phyloP scores from a whole-genome alignment of 2,113 vertebrate genomes.

The Todiramphus chloris region DNA sequence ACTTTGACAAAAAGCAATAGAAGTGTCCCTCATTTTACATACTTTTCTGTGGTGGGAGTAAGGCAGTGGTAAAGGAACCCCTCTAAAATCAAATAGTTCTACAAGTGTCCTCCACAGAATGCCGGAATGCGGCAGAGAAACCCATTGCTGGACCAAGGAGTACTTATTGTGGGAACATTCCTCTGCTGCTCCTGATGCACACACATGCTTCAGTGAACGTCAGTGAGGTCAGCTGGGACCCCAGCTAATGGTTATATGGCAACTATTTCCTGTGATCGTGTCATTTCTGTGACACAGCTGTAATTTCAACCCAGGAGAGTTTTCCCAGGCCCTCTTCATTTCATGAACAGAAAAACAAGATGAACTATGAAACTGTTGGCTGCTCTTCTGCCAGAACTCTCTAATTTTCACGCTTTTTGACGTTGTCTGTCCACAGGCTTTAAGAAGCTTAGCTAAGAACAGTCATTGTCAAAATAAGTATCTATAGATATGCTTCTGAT shows the following conservation, averaged over 20 bases:
- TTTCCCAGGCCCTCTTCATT: background rate
- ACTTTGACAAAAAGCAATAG: background rate
- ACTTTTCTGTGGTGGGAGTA: background rate
- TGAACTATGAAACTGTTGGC: background rate
- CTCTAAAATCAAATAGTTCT: background rate
- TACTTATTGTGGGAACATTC: background rate
- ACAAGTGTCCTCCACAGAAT: background rate
- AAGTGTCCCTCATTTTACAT: background rate
- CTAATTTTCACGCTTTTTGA: background rate
- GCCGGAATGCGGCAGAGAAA: background rate
- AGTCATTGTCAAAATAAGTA: background rate
- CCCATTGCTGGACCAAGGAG: background rate
- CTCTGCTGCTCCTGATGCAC: background rate
- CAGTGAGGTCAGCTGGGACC: slow-evolving; percentile 2
- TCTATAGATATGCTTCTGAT: background rate
- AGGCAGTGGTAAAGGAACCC: background rate
- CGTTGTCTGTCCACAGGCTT: background rate
- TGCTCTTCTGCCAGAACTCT: background rate
- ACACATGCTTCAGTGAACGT: background rate
- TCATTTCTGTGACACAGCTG: background rate
- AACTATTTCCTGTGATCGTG: background rate
- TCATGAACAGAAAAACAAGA: background rate
- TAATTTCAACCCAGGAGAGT: background rate
- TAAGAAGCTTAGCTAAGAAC: background rate
- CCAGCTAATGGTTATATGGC: background rate